Conservation (phyloP, 2,888 invertebrate genomes). For the Eudasyphora cyanicolor region DNA sequence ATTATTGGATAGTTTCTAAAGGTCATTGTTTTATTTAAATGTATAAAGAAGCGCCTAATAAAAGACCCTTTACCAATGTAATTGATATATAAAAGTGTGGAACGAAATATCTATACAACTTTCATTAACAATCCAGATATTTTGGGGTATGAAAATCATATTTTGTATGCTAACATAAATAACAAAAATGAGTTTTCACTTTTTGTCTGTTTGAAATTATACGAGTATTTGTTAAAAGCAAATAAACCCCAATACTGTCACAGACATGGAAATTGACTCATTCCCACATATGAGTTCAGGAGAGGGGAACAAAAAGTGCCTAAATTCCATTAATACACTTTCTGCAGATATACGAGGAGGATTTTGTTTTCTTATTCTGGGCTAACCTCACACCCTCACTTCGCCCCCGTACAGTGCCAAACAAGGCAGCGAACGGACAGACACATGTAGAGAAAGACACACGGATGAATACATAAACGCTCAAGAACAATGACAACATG, state of each 20-base stretch:
- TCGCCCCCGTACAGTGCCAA: background rate
- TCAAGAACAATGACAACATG: background rate
- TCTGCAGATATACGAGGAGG: background rate
- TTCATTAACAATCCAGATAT: no score
- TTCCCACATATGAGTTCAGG: background rate
- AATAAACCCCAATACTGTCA: no score
- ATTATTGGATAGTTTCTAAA: no score
- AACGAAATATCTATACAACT: no score
- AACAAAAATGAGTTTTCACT: background rate
- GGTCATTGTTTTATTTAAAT: no score
- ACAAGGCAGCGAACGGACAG: background rate
- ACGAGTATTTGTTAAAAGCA: background rate
- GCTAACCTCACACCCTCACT: no score
- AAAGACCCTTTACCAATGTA: no score
- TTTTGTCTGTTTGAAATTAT: background rate
- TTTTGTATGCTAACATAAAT: background rate
- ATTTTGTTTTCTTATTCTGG: background rate
- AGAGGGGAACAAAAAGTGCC: background rate
- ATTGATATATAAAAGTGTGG: no score
- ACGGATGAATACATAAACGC: background rate
- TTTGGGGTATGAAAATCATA: no score
- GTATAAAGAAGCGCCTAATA: no score
- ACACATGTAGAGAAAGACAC: background rate
- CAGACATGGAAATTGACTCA: no score
- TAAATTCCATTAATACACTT: background rate